These are phyloP conservation scores for Aphyosemion australe DNA, from an alignment of 2,113 vertebrate genomes.

Conservation along the genomic window DNA sequence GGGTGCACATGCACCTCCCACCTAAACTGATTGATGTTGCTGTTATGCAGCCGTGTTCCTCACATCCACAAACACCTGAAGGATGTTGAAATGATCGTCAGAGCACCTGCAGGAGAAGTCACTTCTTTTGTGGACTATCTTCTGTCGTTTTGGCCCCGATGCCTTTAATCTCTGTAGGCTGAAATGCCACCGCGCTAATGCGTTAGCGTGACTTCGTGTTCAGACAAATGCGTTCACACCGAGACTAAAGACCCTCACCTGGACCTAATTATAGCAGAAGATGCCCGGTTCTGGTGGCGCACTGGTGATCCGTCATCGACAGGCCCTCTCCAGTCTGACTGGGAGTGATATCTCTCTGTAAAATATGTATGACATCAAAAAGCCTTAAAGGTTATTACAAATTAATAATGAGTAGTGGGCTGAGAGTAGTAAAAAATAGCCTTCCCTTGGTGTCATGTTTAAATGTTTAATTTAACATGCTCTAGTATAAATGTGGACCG, in stretches of 20 bases:
- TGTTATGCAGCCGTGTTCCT: slow-evolving; percentile 46
- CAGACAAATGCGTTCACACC: slow-evolving; percentile 11
- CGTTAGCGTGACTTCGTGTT: neutral
- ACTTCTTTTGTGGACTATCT: too few species aligned
- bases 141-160: too few species aligned
- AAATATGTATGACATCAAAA: slow-evolving; percentile 86
- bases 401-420: slow-evolving; percentile 83
- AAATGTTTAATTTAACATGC: slow-evolving; percentile 81
- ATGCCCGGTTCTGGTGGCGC: slow-evolving; percentile 63
- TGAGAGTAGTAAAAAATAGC: slow-evolving; percentile 79
- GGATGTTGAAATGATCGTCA: slow-evolving; percentile 28
- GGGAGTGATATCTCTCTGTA: slow-evolving; percentile 80
- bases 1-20: neutral
- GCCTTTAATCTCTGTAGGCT: too few species aligned
- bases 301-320: slow-evolving; percentile 77
- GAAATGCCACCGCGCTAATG: too few species aligned
- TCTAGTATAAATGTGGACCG: slow-evolving; percentile 69
- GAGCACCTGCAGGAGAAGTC: neutral
- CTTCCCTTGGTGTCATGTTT: slow-evolving; percentile 71
- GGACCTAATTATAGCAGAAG: slow-evolving; percentile 76
- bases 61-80: slow-evolving; percentile 40
- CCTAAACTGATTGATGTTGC: slow-evolving; percentile 63
- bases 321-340: slow-evolving; percentile 56
- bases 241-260: slow-evolving; percentile 59
- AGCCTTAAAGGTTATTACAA: slow-evolving; percentile 86